These are phyloP conservation scores for Phenganax marumi DNA, from an alignment of 92 coral and sea anemone species.

Conservation along the genomic window DNA sequence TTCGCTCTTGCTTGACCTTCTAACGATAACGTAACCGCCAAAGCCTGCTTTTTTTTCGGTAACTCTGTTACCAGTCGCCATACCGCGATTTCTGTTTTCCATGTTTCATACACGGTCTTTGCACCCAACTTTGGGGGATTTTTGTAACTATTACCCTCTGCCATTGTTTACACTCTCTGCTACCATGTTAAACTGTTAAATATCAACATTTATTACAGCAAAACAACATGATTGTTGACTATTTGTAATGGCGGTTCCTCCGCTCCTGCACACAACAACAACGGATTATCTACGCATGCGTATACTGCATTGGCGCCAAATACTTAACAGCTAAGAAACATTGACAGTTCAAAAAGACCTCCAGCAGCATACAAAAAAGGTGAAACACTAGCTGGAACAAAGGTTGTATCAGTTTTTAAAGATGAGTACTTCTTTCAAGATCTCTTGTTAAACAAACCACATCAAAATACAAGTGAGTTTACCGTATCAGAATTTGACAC, in stretches of 20 bases:
- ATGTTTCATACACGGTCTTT: constrained; percentile 14
- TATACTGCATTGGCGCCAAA: too few species aligned
- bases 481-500: background rate
- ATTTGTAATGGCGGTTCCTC: too few species aligned
- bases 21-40: constrained; percentile 1
- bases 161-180: constrained; percentile 1
- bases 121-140: constrained; percentile 12
- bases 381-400: constrained; percentile 33
- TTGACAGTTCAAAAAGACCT: background rate
- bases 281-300: too few species aligned
- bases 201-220: background rate
- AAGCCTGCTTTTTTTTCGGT: background rate
- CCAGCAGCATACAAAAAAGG: constrained; percentile 25
- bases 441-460: constrained; percentile 13
- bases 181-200: background rate
- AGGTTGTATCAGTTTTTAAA: constrained; percentile 3
- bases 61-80: constrained; percentile 11
- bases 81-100: constrained; percentile 12
- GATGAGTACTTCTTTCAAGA: too few species aligned
- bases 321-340: constrained; percentile 33
- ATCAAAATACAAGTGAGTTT: background rate
- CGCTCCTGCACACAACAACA: too few species aligned
- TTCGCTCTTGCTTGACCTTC: background rate
- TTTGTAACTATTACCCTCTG: background rate
- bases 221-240: too few species aligned